Conservation (phyloP, 1,140 invertebrate genomes). For the Drosophila kohkoa region DNA sequence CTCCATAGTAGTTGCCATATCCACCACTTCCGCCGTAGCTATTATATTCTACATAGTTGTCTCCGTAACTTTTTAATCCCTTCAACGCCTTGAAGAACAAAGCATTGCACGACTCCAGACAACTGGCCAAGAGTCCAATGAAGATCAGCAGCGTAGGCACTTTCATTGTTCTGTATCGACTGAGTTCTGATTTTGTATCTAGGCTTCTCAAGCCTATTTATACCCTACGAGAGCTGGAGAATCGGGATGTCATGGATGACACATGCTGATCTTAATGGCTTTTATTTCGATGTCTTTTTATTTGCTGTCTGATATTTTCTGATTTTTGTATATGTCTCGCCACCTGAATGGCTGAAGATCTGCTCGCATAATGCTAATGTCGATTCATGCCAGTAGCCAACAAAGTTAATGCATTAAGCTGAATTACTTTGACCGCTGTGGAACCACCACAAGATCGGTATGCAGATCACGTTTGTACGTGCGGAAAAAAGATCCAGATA, state of each 20-base stretch:
- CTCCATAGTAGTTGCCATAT: conserved; percentile 19
- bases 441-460: conserved; percentile 37
- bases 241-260: conserved; percentile 53
- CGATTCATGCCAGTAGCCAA: conserved; percentile 19
- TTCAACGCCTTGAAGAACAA: conserved; percentile 64
- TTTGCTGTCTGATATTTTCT: no score
- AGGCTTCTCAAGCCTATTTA: conserved; percentile 65
- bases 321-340: conserved; percentile 9
- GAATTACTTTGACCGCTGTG: conserved; percentile 47
- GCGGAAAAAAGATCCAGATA: conserved; percentile 29
- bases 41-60: conserved; percentile 22
- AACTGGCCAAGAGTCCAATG: conserved; percentile 36
- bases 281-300: conserved; percentile 51
- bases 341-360: conserved; percentile 63
- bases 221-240: conserved; percentile 47
- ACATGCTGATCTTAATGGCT: conserved; percentile 66
- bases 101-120: conserved; percentile 46
- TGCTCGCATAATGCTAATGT: conserved; percentile 57
- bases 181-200: conserved; percentile 49
- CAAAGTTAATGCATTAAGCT: conserved; percentile 62
- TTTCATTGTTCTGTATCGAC: conserved; percentile 55
- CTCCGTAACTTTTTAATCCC: conserved; percentile 18
- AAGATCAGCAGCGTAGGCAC: conserved; percentile 23
- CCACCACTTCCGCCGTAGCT: conserved; percentile 1
- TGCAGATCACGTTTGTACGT: conserved; percentile 60